phyloP scores from a whole-genome alignment of 2,888 invertebrate genomes.

The Acanthopleura granulata region DNA sequence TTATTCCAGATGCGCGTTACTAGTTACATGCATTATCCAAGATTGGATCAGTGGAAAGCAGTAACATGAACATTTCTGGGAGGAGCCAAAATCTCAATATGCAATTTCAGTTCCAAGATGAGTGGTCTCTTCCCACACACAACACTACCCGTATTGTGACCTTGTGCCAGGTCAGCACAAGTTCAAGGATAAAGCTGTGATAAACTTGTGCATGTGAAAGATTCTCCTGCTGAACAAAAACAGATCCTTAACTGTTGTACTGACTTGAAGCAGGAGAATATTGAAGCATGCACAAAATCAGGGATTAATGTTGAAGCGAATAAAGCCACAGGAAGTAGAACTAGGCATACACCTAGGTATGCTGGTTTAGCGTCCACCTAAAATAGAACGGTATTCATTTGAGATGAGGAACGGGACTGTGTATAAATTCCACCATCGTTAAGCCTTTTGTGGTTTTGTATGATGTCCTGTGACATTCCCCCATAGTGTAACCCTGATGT shows the following conservation, averaged over 20 bases:
- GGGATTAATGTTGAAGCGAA: neutral
- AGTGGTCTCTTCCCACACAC: conserved; percentile 1
- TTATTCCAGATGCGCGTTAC: too few species aligned
- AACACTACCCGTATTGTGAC: neutral
- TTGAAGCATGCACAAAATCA: conserved; percentile 14
- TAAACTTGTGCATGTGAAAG: neutral
- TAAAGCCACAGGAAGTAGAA: neutral
- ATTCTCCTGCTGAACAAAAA: neutral
- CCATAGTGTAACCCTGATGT: too few species aligned
- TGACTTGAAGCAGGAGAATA: neutral
- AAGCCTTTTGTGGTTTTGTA: too few species aligned
- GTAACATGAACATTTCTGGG: neutral
- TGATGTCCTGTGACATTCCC: too few species aligned
- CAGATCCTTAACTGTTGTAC: neutral
- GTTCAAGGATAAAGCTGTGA: conserved; percentile 12
- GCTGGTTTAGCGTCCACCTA: too few species aligned
- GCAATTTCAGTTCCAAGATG: conserved; percentile 12
- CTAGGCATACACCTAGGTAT: too few species aligned
- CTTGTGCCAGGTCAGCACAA: neutral
- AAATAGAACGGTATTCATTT: too few species aligned
- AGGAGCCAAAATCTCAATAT: conserved; percentile 12
- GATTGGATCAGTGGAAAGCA: neutral
- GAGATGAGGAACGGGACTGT: too few species aligned
- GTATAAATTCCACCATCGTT: too few species aligned
- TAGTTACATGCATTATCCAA: too few species aligned